These are phyloP conservation scores for Ascaphus truei DNA, from an alignment of 2,113 vertebrate species.

Conservation along the genomic window DNA sequence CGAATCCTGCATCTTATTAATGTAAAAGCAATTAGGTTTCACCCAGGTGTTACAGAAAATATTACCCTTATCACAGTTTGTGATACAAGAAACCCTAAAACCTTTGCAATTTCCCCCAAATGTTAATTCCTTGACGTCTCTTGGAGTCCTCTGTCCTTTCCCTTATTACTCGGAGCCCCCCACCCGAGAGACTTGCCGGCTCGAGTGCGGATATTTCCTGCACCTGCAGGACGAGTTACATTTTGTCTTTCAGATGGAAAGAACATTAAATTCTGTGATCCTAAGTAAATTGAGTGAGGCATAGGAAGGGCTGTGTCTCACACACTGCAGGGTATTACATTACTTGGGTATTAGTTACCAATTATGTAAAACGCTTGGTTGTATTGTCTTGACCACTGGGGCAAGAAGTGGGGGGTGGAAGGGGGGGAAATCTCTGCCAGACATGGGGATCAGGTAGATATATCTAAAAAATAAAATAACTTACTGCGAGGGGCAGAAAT, in stretches of 20 bases:
- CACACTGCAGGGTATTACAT: background rate
- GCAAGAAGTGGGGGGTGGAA: background rate
- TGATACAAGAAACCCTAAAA: too few species aligned
- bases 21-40: too few species aligned
- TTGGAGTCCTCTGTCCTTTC: too few species aligned
- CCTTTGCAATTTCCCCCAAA: background rate
- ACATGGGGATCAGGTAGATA: too few species aligned
- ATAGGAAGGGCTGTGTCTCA: background rate
- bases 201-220: background rate
- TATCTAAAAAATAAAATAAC: too few species aligned
- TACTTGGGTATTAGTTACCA: conserved; percentile 9
- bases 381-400: background rate
- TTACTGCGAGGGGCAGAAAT: too few species aligned
- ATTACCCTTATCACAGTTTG: too few species aligned
- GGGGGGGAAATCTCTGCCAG: too few species aligned
- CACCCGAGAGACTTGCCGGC: too few species aligned
- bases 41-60: too few species aligned
- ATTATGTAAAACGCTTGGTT: conserved; percentile 6
- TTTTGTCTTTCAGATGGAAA: conserved; percentile 5
- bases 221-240: background rate
- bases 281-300: background rate
- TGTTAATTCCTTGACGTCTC: background rate
- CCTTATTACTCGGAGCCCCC: too few species aligned
- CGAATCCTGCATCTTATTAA: too few species aligned
- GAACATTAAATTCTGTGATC: conserved; percentile 6